A percentile compares a stretch with the other conserved stretches of the same genome.
These are phyloP conservation scores for Dipodomys merriami DNA, from an alignment of 2,113 vertebrate species.

Conservation along the genomic window DNA sequence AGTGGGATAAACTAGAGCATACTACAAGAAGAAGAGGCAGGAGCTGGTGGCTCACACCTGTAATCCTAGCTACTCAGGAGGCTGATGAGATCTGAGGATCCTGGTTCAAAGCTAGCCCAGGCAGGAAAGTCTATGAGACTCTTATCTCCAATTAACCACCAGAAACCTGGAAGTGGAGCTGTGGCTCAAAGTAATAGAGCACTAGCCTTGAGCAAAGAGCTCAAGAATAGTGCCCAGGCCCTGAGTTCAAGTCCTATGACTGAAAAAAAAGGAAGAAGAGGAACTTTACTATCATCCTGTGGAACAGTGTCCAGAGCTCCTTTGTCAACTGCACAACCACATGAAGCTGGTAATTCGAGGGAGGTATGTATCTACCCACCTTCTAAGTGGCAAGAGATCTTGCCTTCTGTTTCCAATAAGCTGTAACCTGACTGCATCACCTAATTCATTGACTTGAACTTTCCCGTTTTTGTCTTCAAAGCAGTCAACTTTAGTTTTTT, in stretches of 20 bases:
- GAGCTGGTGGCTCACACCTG: no score
- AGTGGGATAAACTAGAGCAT: not conserved
- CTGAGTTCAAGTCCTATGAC: no score
- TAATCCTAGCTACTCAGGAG: no score
- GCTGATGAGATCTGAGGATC: no score
- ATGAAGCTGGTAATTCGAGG: not conserved
- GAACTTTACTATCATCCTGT: not conserved
- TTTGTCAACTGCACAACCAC: not conserved
- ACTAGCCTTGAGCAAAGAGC: no score
- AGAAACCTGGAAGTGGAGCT: no score
- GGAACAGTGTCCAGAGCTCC: not conserved
- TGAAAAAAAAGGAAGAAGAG: not conserved
- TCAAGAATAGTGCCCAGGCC: no score
- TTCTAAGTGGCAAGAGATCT: not conserved
- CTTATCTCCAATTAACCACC: no score
- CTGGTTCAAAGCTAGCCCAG: no score
- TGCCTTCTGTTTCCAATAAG: not conserved
- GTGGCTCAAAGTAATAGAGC: no score
- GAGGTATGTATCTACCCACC: no score
- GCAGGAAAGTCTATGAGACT: no score
- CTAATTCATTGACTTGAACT: not conserved
- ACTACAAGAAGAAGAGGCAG: not conserved
- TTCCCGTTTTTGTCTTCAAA: slow-evolving; percentile 41
- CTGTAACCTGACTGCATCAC: slow-evolving; percentile 12
- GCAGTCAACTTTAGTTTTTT: slow-evolving; percentile 22